Base-by-base conservation (phyloP, 1,140 invertebrate genomes). In the Bombus picipes region DNA sequence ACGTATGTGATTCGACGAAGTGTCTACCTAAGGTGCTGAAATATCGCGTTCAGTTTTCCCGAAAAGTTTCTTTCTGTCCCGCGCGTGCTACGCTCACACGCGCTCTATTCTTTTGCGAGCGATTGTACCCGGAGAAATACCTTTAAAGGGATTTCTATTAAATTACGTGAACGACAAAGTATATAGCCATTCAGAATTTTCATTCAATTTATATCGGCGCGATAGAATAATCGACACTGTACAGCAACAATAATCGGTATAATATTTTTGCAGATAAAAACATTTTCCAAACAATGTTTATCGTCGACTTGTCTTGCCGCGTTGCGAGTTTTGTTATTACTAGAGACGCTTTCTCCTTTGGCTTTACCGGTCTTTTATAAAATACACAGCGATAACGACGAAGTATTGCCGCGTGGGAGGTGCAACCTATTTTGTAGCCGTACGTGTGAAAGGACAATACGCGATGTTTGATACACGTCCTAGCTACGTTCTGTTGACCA, bases 331-430 rank as follows among this genome's bases (percentile, higher is more conserved):
- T 73, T 62, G 22, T 32, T 43, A 18, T 8, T 13, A 13, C 39
- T 37, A 53, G 59, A 22, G 71, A 32, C 53, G 57, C 73, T 71
- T 57, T 77, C 73, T 59, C 73, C 47, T 86, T 43, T 43, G 65
- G 66, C 53, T 83, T 83, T 83, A 72, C 83, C 73, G 85, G 34
- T 81, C 70, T 86, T 86, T 83, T 85, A 85, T 62, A 79, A 66
- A 41, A 28, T 68, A 53, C 70, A 37, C n/a, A 41, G n/a, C 71
- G 84, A 81, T 85, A 81, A 71, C 41, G 41, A 43, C 28, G 43
- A 74, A 57, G 53, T 37, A 53, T 13, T n/a, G 22, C 10, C 66
- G 6, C 25, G 18, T 34, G 10, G 28, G 13, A 10, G n/a, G 32
- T 25, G 65, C 74, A 25, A n/a, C 39, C 25, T 68, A 68, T 66